Evolutionary conservation across 1,140 invertebrate genomes (phyloP).

Genomic region (Lucilia cuprina): DNA sequence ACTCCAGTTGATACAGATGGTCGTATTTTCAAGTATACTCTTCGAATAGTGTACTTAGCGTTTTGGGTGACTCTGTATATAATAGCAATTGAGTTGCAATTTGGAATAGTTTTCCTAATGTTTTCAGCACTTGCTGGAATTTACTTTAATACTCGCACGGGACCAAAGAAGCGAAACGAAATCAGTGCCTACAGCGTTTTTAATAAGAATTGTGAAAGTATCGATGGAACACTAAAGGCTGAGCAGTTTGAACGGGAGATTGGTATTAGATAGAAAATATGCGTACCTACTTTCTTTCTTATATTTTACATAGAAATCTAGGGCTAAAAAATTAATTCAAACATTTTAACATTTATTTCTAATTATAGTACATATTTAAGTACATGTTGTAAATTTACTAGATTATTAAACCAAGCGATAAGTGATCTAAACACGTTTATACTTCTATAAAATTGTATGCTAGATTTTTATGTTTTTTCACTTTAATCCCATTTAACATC

Average conservation of each 20-base stretch:
- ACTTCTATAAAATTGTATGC: too few relatives aligned
- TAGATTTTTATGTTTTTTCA: too few relatives aligned
- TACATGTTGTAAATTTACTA: too few relatives aligned
- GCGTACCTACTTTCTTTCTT: too few relatives aligned
- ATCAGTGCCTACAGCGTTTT: slow-evolving; percentile 97
- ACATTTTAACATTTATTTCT: too few relatives aligned
- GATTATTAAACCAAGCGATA: too few relatives aligned
- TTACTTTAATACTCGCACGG: slow-evolving; percentile 82
- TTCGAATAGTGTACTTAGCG: slow-evolving; percentile 65
- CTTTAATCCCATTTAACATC: too few relatives aligned
- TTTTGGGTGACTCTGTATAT: slow-evolving; percentile 73
- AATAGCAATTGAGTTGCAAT: slow-evolving; percentile 80
- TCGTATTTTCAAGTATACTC: slow-evolving; percentile 51
- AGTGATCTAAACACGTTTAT: too few relatives aligned
- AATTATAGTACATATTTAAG: too few relatives aligned
- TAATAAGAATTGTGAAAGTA: slow-evolving; percentile 90
- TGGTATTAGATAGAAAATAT: slow-evolving; percentile 35
- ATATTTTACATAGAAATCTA: too few relatives aligned
- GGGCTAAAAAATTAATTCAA: too few relatives aligned
- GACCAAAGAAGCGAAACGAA: slow-evolving; percentile 74
- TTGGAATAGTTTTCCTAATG: slow-evolving; percentile 90
- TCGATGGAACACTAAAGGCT: slow-evolving; percentile 93
- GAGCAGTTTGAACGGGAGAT: slow-evolving; percentile 93
- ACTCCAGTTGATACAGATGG: slow-evolving; percentile 37
- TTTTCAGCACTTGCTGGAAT: slow-evolving; percentile 81